phyloP scores from a whole-genome alignment of 1,140 invertebrate species.

The Pachypeltis micranthus region DNA sequence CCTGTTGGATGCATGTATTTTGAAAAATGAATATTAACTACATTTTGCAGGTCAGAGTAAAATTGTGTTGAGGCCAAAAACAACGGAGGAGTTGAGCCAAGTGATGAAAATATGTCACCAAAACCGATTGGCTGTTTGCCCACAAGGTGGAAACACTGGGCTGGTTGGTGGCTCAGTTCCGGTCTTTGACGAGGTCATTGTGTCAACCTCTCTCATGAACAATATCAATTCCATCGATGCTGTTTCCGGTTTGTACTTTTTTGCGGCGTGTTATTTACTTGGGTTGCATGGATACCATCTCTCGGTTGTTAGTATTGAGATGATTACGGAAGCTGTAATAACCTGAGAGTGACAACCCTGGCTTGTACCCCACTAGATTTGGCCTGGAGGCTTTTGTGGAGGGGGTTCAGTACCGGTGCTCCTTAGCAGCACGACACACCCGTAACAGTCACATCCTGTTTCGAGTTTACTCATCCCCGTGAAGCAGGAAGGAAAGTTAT shows the following conservation, averaged over 20 bases:
- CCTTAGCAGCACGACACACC: no score
- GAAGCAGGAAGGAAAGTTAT: no score
- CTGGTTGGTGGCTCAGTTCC: constrained; percentile 86
- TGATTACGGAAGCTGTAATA: no score
- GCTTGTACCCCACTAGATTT: no score
- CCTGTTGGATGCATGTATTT: background rate
- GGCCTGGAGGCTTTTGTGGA: no score
- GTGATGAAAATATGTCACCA: constrained; percentile 81
- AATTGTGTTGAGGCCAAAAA: constrained; percentile 66
- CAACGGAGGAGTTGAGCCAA: constrained; percentile 71
- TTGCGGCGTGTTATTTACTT: no score
- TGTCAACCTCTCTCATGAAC: constrained; percentile 80
- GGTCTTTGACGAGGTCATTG: constrained; percentile 91
- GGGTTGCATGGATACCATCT: no score
- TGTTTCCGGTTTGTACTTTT: background rate
- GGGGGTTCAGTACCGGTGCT: no score
- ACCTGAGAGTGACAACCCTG: no score
- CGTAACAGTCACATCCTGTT: no score
- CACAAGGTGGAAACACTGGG: constrained; percentile 91
- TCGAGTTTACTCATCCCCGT: no score
- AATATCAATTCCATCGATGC: constrained; percentile 42
- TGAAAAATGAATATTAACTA: background rate
- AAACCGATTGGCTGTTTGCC: constrained; percentile 72
- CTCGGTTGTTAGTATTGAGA: no score
- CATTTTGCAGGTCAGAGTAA: constrained; percentile 48